phyloP scores from a whole-genome alignment of 2,113 vertebrate species.

The Lathamus discolor region DNA sequence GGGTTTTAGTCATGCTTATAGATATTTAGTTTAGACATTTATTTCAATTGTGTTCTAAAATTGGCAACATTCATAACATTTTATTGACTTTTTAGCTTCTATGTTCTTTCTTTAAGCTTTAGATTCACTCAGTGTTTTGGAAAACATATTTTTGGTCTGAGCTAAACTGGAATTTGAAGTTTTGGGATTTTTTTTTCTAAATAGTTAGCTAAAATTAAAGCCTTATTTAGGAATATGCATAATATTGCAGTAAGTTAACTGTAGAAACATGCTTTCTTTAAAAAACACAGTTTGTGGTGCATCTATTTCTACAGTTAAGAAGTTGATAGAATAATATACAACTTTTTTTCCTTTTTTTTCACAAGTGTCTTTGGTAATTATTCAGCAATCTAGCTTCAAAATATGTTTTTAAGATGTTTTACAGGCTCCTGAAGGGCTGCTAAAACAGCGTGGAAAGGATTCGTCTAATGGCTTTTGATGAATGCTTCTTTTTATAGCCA shows the following conservation, averaged over 20 bases:
- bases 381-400: not conserved
- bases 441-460: not conserved
- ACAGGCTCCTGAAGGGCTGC: not conserved
- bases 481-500: not conserved
- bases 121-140: not conserved
- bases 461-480: not conserved
- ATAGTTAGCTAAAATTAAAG: not conserved
- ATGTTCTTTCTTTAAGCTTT: not conserved
- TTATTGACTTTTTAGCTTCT: not conserved
- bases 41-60: not conserved
- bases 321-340: not conserved
- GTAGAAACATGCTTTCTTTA: accelerated
- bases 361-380: not conserved
- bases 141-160: not conserved
- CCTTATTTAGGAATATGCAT: not conserved
- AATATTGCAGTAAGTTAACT: not conserved
- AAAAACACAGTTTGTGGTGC: not conserved
- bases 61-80: accelerated
- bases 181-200: not conserved
- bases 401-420: not conserved
- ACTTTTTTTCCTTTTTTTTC: accelerated
- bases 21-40: not conserved
- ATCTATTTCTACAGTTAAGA: not conserved
- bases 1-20: accelerated
- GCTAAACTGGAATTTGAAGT: not conserved